A percentile compares a stretch with the other conserved stretches of the same genome.
These are phyloP conservation scores for Chironomus striatipennis DNA, from an alignment of 1,140 invertebrate species.

Conservation along the genomic window DNA sequence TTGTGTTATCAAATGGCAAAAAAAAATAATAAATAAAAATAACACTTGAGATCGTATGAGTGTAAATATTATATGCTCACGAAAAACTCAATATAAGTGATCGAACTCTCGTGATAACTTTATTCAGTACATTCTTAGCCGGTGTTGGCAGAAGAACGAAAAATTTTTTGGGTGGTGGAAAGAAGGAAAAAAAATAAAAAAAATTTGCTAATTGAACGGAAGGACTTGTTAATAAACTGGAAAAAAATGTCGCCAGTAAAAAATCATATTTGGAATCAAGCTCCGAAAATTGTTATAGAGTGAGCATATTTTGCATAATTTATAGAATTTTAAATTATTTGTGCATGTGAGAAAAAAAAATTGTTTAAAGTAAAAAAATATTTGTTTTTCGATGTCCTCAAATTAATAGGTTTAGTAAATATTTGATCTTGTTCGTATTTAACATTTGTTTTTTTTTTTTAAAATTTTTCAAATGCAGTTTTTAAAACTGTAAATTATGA, in stretches of 20 bases:
- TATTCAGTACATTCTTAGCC: constrained; percentile 12
- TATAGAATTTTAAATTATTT: too few species aligned
- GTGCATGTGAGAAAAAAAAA: too few species aligned
- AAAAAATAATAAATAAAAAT: neutral
- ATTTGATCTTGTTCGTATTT: too few species aligned
- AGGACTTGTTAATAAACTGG: too few species aligned
- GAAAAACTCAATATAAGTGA: constrained; percentile 3
- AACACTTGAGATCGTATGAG: constrained; percentile 4
- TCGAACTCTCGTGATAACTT: constrained; percentile 7
- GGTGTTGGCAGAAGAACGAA: neutral
- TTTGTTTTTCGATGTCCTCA: too few species aligned
- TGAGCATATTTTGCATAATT: neutral
- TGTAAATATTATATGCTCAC: neutral
- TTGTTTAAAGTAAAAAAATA: too few species aligned
- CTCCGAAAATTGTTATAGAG: neutral
- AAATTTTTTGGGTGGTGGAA: neutral
- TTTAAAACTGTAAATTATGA: too few species aligned
- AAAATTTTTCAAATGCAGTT: too few species aligned
- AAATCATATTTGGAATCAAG: neutral
- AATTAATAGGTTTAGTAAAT: too few species aligned
- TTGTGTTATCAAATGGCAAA: neutral
- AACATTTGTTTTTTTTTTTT: too few species aligned
- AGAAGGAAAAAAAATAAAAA: neutral
- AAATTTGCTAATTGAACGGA: neutral
- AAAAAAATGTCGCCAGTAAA: neutral